These are phyloP conservation scores for Myxocyprinus asiaticus DNA, from an alignment of 2,113 vertebrate species.

Conservation along the genomic window DNA sequence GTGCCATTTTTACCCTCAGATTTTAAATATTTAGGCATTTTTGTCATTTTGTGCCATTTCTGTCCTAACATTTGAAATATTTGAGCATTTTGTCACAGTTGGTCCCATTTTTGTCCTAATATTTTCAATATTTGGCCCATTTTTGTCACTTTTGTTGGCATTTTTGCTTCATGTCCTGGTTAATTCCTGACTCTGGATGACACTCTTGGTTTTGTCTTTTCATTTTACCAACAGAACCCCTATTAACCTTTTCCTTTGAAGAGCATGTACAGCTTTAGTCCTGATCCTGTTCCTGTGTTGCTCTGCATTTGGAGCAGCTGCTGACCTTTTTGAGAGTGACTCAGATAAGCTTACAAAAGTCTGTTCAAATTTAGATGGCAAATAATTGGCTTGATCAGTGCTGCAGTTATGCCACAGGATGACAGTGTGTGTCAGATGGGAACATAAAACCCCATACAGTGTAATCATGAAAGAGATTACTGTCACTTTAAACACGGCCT, in stretches of 20 bases:
- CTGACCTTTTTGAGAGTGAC: slow-evolving; percentile 43
- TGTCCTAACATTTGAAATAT: too few species aligned
- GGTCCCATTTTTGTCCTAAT: too few species aligned
- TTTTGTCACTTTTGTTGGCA: too few species aligned
- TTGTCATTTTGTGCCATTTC: too few species aligned
- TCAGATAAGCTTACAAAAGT: slow-evolving; percentile 1
- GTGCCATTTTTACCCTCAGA: too few species aligned
- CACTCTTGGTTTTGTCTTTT: neutral
- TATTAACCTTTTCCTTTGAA: slow-evolving; percentile 52
- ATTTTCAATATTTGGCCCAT: too few species aligned
- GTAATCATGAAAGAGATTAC: slow-evolving; percentile 31
- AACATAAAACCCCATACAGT: slow-evolving; percentile 1
- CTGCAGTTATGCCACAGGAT: neutral
- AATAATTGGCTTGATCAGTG: slow-evolving; percentile 36
- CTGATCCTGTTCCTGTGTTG: slow-evolving; percentile 42
- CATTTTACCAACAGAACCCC: slow-evolving; percentile 18
- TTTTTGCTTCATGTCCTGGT: too few species aligned
- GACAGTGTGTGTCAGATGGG: slow-evolving; percentile 19
- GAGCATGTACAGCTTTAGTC: slow-evolving; percentile 45
- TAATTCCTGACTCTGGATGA: too few species aligned
- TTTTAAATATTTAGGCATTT: too few species aligned
- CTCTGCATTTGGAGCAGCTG: neutral
- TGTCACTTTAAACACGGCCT: too few species aligned
- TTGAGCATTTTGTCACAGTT: too few species aligned
- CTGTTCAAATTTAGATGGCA: slow-evolving; percentile 5